Conservation (phyloP, 2,113 vertebrate genomes). For the Lasiurus borealis region DNA sequence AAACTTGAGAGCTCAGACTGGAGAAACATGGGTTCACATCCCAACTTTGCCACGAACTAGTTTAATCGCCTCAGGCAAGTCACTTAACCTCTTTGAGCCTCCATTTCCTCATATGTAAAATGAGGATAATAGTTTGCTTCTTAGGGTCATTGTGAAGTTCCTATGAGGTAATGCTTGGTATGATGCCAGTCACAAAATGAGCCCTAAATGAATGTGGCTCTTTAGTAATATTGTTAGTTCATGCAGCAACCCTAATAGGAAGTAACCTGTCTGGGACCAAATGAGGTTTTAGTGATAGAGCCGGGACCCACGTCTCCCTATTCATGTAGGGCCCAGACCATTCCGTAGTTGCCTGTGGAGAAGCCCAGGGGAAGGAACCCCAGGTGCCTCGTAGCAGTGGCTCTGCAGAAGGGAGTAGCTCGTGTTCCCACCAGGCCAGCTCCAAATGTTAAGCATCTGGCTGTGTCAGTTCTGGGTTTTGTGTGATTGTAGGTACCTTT, state of each 20-base stretch:
- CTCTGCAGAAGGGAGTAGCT: not conserved
- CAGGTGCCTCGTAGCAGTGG: not conserved
- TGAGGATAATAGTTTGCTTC: not conserved
- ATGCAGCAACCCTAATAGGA: not conserved
- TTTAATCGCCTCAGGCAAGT: not conserved
- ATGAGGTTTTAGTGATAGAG: not conserved
- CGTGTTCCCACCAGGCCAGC: not conserved
- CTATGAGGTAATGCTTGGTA: not conserved
- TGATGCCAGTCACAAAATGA: not conserved
- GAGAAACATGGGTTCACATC: constrained; percentile 18
- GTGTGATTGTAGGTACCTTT: not conserved
- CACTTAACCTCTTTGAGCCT: not conserved
- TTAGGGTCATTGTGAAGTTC: not conserved
- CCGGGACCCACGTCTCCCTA: not conserved
- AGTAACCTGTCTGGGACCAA: not conserved
- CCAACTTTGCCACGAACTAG: not conserved
- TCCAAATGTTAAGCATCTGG: not conserved
- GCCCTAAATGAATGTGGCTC: not conserved
- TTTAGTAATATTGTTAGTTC: not conserved
- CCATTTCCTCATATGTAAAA: not conserved
- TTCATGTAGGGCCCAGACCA: not conserved
- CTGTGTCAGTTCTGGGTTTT: not conserved
- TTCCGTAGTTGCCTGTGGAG: not conserved
- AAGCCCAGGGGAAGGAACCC: not conserved
- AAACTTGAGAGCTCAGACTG: not conserved